A percentile compares a stretch with the other conserved stretches of the same genome.
Conservation (phyloP, 2,888 invertebrate species). For the Dynastes maya region DNA sequence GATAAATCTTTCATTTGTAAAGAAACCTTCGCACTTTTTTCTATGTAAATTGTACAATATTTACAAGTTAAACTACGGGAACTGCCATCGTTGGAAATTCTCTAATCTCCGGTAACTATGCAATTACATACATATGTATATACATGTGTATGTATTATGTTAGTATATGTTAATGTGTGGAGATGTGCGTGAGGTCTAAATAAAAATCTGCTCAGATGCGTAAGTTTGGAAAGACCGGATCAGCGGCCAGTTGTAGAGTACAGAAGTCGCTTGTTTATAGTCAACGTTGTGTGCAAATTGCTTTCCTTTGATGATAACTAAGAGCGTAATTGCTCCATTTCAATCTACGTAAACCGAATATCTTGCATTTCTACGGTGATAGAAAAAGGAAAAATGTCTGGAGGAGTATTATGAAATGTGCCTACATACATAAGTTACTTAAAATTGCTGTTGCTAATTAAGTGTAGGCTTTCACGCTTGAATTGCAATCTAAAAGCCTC, state of each 20-base stretch:
- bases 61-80: too few species aligned
- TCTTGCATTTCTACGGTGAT: conserved; percentile 11
- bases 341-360: conserved; percentile 64
- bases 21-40: too few species aligned
- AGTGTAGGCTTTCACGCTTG: too few species aligned
- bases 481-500: too few species aligned
- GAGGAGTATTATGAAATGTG: too few species aligned
- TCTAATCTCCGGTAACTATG: background rate
- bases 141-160: background rate
- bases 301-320: conserved; percentile 70
- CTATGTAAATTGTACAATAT: too few species aligned
- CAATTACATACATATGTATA: background rate
- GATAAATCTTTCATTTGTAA: too few species aligned
- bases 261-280: conserved; percentile 64
- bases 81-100: too few species aligned
- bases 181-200: conserved; percentile 12
- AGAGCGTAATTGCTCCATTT: conserved; percentile 68
- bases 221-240: conserved; percentile 27
- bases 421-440: too few species aligned
- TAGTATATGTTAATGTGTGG: background rate
- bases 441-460: too few species aligned
- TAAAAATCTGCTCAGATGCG: conserved; percentile 13
- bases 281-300: conserved; percentile 70
- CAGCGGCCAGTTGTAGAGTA: conserved; percentile 49
- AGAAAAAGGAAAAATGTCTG: too few species aligned